Evolutionary conservation across 2,888 invertebrate genomes (phyloP), one percentile per base, ranked within the genome.

Genomic region (Synanthedon myopaeformis): DNA sequence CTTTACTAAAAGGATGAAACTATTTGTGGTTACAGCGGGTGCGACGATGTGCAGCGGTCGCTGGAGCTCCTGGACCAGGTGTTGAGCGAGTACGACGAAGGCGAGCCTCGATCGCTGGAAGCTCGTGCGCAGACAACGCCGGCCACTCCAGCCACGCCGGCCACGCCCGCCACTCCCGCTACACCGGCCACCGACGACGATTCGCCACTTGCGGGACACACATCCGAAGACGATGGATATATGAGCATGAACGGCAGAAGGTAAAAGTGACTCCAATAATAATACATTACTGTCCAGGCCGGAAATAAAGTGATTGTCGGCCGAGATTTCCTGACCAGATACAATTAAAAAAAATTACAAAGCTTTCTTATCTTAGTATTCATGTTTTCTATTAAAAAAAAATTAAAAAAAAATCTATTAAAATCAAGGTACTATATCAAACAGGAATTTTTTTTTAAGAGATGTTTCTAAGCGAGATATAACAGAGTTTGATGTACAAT

Each of bases 231-330:
- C 90, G 95, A 95, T 90, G 95, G 95, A 79, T 95, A 95, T 87
- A 95, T 95, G 94, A 95, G 95, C 87, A 94, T 95, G 91, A 95
- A 95, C 91, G 95, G 95, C 66, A 91, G 94, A 77, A 92, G 91
- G 91, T 91, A 45, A 45, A 3, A 6, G 23, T 28, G 2, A 35
- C 35, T 35, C 35, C 10, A 35, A 2, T 35, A 35, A 35, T 35
- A 35, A 35, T 35, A 35, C 10, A 35, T 35, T 35, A 35, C 10
- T 35, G 35, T 3, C 35, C 3, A 35, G 8, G 1, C 23, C 23
- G 28, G 28, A 6, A 6, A 8, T 6, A 8, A 28, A 28, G 28
- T 1, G 8, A 28, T 28, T 28, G 28, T 28, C 28, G 10, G 35
- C 35, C 35, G 35, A 10, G 3, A 35, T 35, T 35, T 35, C 35